A percentile compares a stretch with the other conserved stretches of the same genome.
Evolutionary conservation across 2,113 vertebrate genomes (phyloP).

Genomic region (Myotis davidii): DNA sequence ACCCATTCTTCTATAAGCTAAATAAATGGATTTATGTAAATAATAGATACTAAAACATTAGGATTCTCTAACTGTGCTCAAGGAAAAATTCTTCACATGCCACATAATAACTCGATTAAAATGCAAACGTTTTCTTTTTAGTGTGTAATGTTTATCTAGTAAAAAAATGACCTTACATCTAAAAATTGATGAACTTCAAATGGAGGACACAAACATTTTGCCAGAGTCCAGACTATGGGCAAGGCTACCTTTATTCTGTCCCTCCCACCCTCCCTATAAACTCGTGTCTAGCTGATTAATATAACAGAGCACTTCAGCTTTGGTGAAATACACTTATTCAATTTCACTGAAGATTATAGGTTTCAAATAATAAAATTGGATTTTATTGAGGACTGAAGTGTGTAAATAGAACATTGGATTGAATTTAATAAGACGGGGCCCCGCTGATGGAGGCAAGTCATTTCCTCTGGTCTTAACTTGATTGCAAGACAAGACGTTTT

Average conservation of each 20-base stretch:
- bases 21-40: not conserved
- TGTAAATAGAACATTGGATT: slow-evolving; percentile 81
- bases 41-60: not conserved
- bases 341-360: slow-evolving; percentile 78
- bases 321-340: slow-evolving; percentile 76
- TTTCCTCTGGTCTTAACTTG: slow-evolving; percentile 76
- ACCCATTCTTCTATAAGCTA: not conserved
- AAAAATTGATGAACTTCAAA: slow-evolving; percentile 2
- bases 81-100: not conserved
- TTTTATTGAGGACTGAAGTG: slow-evolving; percentile 80
- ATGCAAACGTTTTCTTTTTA: slow-evolving; percentile 15
- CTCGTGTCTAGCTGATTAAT: slow-evolving; percentile 71
- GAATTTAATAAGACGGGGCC: slow-evolving; percentile 80
- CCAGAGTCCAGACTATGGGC: not conserved
- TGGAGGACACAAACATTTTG: not conserved
- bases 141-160: slow-evolving; percentile 9
- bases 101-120: slow-evolving; percentile 1
- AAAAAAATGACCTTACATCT: not conserved
- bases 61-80: not conserved
- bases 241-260: not conserved
- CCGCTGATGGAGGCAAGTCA: slow-evolving; percentile 71
- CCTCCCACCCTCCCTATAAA: not conserved
- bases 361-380: slow-evolving; percentile 81
- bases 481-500: slow-evolving; percentile 76
- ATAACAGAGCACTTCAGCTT: slow-evolving; percentile 68